Percentiles rank a stretch among this genome's conserved stretches.
Conservation (phyloP, 1,140 invertebrate genomes). For the Drosophila jambulina region DNA sequence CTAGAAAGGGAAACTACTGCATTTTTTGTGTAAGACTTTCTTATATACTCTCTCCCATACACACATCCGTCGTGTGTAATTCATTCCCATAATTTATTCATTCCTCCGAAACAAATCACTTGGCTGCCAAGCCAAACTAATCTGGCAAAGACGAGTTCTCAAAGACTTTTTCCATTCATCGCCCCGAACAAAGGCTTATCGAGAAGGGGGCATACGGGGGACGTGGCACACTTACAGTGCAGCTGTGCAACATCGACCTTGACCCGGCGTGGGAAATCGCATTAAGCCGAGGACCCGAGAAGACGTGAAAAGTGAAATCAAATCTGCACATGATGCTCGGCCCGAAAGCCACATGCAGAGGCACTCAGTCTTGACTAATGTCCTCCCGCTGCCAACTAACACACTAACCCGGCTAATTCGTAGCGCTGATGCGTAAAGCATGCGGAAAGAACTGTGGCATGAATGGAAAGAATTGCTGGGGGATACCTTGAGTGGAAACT, state of each 20-base stretch:
- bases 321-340: conserved; percentile 48
- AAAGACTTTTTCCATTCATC: conserved; percentile 16
- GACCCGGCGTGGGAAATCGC: conserved; percentile 61
- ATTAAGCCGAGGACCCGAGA: conserved; percentile 34
- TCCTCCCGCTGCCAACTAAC: conserved; percentile 8
- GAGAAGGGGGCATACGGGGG: neutral
- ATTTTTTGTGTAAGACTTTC: neutral
- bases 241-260: conserved; percentile 31
- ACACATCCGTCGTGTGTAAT: neutral
- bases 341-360: conserved; percentile 6
- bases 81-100: conserved; percentile 3
- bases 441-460: conserved; percentile 13
- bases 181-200: conserved; percentile 8
- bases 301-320: conserved; percentile 41
- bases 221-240: neutral
- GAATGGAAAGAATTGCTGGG: conserved; percentile 60
- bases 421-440: conserved; percentile 58
- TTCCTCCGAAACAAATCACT: conserved; percentile 7
- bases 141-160: conserved; percentile 27
- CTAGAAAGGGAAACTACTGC: neutral
- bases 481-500: conserved; percentile 33
- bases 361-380: conserved; percentile 48
- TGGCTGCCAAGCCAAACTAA: conserved; percentile 26
- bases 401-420: conserved; percentile 67
- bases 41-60: neutral